These are phyloP conservation scores for Arctocebus calabarensis DNA, from an alignment of 2,797 vertebrate genomes.

Conservation along the genomic window DNA sequence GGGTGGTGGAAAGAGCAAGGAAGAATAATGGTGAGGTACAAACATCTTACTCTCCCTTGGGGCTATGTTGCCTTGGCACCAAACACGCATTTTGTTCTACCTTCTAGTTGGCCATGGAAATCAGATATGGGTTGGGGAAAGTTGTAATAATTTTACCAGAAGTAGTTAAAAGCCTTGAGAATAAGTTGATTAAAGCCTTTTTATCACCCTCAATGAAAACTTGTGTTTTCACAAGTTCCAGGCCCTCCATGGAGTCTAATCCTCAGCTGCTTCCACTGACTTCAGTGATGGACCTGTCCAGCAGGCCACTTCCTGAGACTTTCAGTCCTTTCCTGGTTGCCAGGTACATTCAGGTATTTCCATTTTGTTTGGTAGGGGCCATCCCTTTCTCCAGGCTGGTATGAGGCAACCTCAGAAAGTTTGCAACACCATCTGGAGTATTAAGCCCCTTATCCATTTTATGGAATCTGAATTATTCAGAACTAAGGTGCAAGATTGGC, in stretches of 20 bases:
- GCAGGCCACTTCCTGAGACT: neutral
- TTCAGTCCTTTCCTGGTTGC: neutral
- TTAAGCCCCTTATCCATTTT: neutral
- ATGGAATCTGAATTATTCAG: neutral
- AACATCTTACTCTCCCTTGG: neutral
- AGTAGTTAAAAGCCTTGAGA: neutral
- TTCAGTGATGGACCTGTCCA: no score
- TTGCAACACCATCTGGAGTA: neutral
- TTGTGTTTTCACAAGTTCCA: neutral
- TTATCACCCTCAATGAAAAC: neutral
- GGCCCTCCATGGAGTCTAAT: no score
- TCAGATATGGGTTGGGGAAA: neutral
- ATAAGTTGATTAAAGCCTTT: neutral
- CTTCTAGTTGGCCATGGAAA: neutral
- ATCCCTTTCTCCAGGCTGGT: neutral
- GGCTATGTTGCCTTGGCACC: neutral
- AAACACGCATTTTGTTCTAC: neutral
- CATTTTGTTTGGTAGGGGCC: neutral
- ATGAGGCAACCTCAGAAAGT: neutral
- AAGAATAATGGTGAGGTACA: neutral
- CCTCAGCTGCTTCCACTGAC: neutral
- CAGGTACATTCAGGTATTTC: neutral
- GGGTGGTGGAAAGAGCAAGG: neutral
- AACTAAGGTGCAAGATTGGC: neutral
- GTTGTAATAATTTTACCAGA: neutral